phyloP scores from a whole-genome alignment of 1,140 invertebrate species.

The Olivierus martensii region DNA sequence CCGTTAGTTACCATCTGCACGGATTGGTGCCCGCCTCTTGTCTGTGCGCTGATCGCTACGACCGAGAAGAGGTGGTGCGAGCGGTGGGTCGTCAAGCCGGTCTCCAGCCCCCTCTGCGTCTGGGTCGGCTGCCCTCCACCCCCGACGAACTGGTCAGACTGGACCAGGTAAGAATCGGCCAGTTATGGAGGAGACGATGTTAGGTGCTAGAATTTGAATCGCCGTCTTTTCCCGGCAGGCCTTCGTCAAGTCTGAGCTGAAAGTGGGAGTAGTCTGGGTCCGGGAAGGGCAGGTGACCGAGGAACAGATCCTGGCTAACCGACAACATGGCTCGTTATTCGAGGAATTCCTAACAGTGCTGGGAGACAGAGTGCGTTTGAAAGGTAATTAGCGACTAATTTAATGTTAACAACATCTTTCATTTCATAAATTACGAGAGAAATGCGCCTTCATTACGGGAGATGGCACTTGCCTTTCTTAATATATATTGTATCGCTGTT shows the following conservation, averaged over 20 bases:
- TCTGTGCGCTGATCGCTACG: slow-evolving; percentile 82
- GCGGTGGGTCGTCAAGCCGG: slow-evolving; percentile 86
- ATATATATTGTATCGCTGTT: too few species aligned
- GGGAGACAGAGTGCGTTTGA: slow-evolving; percentile 68
- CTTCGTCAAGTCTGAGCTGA: slow-evolving; percentile 87
- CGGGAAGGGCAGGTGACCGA: slow-evolving; percentile 78
- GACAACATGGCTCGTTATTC: slow-evolving; percentile 48
- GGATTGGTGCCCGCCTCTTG: slow-evolving; percentile 81
- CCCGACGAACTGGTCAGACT: slow-evolving; percentile 84
- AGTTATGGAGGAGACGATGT: too few species aligned
- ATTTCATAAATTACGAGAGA: too few species aligned
- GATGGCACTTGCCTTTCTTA: too few species aligned
- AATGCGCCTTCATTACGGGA: too few species aligned
- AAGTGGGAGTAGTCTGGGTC: slow-evolving; percentile 91
- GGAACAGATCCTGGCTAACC: slow-evolving; percentile 97
- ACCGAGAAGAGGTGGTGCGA: slow-evolving; percentile 81
- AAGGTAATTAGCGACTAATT: too few species aligned
- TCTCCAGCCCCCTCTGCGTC: slow-evolving; percentile 75
- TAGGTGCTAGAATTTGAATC: too few species aligned
- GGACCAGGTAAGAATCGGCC: slow-evolving; percentile 65
- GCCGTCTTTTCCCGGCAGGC: slow-evolving; percentile 41
- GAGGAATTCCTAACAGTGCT: slow-evolving; percentile 78
- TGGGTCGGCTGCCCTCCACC: slow-evolving; percentile 83
- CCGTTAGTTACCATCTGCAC: slow-evolving; percentile 85
- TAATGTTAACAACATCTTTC: too few species aligned